These are phyloP conservation scores for Carcinoscorpius rotundicauda DNA, from an alignment of 1,140 invertebrate species.

Conservation along the genomic window DNA sequence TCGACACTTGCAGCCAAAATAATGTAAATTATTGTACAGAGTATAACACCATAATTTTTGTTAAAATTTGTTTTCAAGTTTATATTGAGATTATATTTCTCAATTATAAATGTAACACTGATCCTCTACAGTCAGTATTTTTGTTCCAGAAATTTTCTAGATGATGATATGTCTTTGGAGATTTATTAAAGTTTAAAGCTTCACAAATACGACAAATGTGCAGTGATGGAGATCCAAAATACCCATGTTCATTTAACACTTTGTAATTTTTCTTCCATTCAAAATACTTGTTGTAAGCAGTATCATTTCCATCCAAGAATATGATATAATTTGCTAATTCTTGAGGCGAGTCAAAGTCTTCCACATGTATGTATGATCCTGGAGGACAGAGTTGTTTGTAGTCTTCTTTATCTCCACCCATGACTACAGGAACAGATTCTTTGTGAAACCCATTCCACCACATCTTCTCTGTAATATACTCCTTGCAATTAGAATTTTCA, in stretches of 20 bases:
- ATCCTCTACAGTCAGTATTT: slow-evolving; percentile 32
- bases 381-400: slow-evolving; percentile 29
- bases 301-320: slow-evolving; percentile 20
- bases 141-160: slow-evolving; percentile 38
- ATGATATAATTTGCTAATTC: slow-evolving; percentile 30
- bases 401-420: slow-evolving; percentile 35
- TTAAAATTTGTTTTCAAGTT: no score
- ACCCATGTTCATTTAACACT: slow-evolving; percentile 46
- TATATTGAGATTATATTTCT: no score
- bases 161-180: slow-evolving; percentile 39
- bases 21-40: no score
- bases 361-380: slow-evolving; percentile 32
- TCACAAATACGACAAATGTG: slow-evolving; percentile 30
- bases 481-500: slow-evolving; percentile 37
- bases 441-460: slow-evolving; percentile 38
- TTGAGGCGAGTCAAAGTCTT: slow-evolving; percentile 30
- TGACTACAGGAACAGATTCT: slow-evolving; percentile 37
- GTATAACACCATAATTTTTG: no score
- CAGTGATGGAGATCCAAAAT: slow-evolving; percentile 41
- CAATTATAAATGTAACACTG: no score
- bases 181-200: slow-evolving; percentile 27
- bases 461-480: slow-evolving; percentile 41
- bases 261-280: slow-evolving; percentile 20
- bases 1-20: no score
- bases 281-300: slow-evolving; percentile 23